Conservation (phyloP, 2,113 vertebrate species). For the Coptodon bakossiorum region DNA sequence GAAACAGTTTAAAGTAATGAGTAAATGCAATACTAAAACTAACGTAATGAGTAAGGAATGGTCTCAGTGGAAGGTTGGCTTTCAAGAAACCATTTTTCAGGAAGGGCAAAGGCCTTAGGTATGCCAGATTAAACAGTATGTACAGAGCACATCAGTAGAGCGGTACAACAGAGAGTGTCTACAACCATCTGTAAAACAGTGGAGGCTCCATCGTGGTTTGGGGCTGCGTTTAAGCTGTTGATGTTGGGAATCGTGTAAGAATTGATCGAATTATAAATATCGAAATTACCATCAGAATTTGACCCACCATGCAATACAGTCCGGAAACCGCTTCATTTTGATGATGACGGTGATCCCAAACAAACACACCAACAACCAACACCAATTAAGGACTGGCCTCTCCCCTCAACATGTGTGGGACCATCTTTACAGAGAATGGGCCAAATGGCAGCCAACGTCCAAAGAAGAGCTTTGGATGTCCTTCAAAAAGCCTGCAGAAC, state of each 20-base stretch:
- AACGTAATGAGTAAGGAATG: background rate
- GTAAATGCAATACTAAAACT: background rate
- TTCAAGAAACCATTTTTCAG: background rate
- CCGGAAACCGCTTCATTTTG: background rate
- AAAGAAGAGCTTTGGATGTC: background rate
- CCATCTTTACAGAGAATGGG: background rate
- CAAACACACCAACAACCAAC: background rate
- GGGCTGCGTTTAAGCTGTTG: background rate
- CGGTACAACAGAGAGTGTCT: background rate
- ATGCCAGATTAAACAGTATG: background rate
- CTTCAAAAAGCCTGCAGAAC: background rate
- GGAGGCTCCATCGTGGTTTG: background rate
- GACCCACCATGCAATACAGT: background rate
- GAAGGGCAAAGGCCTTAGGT: background rate
- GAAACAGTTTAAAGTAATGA: background rate
- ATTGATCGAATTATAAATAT: rapidly evolving
- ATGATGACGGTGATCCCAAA: background rate
- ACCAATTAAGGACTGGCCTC: rapidly evolving
- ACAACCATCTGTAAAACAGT: background rate
- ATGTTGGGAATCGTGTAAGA: background rate
- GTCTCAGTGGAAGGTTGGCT: background rate
- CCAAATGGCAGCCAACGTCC: background rate
- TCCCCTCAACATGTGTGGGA: background rate
- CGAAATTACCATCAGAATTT: background rate
- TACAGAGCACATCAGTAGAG: background rate